phyloP scores from a whole-genome alignment of 2,888 invertebrate genomes.

The Ischnus inquisitorius region DNA sequence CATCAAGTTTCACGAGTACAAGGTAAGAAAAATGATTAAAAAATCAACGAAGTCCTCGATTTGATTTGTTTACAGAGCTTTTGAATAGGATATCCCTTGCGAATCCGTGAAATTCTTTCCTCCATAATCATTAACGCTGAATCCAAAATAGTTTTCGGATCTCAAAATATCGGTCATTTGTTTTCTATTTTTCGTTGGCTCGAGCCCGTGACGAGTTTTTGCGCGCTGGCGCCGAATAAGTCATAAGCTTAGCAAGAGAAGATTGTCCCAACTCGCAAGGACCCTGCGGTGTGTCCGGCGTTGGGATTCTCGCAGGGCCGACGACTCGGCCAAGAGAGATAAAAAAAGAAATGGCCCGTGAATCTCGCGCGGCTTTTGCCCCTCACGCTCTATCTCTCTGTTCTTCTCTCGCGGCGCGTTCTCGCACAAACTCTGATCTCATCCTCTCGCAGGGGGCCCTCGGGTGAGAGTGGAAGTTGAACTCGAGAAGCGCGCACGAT shows the following conservation, averaged over 20 bases:
- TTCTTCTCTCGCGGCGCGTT: slow-evolving; percentile 41
- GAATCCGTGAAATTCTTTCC: neutral
- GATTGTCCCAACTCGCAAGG: slow-evolving; percentile 35
- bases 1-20: slow-evolving; percentile 99
- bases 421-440: slow-evolving; percentile 42
- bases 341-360: slow-evolving; percentile 58
- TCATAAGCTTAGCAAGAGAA: neutral
- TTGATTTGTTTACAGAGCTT: slow-evolving; percentile 16
- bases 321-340: slow-evolving; percentile 52
- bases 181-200: no score
- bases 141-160: neutral
- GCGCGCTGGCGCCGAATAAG: neutral
- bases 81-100: slow-evolving; percentile 2
- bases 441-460: slow-evolving; percentile 16
- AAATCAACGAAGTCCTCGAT: neutral
- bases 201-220: neutral
- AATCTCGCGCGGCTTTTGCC: slow-evolving; percentile 46
- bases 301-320: slow-evolving; percentile 69
- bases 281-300: slow-evolving; percentile 51
- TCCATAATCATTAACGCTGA: slow-evolving; percentile 27
- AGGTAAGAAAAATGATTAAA: slow-evolving; percentile 88
- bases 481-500: slow-evolving; percentile 76
- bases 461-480: slow-evolving; percentile 40
- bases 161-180: neutral
- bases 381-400: slow-evolving; percentile 49